Base-by-base conservation (phyloP, 1,140 invertebrate species). In the Cotesia glomerata region DNA sequence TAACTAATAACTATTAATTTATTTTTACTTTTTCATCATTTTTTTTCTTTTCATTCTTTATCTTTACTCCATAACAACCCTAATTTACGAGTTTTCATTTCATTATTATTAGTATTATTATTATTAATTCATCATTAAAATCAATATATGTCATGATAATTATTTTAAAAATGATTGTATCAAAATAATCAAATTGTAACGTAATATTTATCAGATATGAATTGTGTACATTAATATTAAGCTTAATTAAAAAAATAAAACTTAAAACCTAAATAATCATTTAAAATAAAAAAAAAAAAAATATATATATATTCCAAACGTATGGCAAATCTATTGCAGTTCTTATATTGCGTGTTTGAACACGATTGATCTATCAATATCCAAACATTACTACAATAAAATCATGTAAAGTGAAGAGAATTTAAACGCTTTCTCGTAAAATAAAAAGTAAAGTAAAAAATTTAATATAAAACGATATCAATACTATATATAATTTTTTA, bases 321-420 rank as follows among this genome's bases (percentile, higher is more conserved):
- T 71, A 71, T 71, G 69, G 69, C 69, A 71, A 71, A 64, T 65
- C 69, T 71, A 71, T 71, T 71, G 69, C 62, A 71, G 52, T 71
- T 65, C 32, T 51, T 71, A 65, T 71, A 71, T 71, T 71, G 69
- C 69, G 64, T 71, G 49, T 66, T 45, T 49, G 62, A 71, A 49
- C 18, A 51, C 54, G 49, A 54, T 67, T 36, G 32, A 67, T 56
- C 1, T 67, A 65, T 34, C 32, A 54, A 13, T 58, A 34, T 39
- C 16, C 51, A 14, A 72, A 66, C 34, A 72, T 11, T 72, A 66
- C 35, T 26, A 36, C 61, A 71, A 64, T 71, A 56, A 72, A 66
- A 72, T 67, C n/a, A 62, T 11, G 51, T 26, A 66, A 72, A 26
- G 18, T 26, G 58, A 66, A 54, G 62, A 36, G 8, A 16, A n/a